phyloP scores from a whole-genome alignment of 2,888 invertebrate genomes.

The Scaptomyza reducta region DNA sequence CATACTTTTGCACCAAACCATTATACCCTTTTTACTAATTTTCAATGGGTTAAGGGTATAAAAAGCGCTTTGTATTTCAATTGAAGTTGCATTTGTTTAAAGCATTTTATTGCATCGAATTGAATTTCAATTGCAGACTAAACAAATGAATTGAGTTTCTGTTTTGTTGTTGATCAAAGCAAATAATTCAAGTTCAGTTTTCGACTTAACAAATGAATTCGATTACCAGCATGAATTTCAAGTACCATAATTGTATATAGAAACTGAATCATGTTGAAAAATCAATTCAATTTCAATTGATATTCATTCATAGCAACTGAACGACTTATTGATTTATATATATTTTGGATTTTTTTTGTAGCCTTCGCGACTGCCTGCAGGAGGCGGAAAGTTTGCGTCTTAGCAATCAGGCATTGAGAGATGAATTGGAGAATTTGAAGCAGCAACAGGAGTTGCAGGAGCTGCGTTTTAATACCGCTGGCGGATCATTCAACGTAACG shows the following conservation, averaged over 20 bases:
- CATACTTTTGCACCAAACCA: too few species aligned
- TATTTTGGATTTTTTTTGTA: slow-evolving; percentile 28
- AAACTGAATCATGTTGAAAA: background rate
- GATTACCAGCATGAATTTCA: background rate
- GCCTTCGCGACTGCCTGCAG: slow-evolving; percentile 81
- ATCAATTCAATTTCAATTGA: background rate
- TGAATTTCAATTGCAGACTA: background rate
- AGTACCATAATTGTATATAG: too few species aligned
- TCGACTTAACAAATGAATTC: slow-evolving; percentile 5
- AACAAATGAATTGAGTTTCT: background rate
- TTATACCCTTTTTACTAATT: too few species aligned
- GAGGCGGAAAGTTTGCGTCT: slow-evolving; percentile 79
- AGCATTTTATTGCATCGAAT: background rate
- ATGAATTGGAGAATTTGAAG: slow-evolving; percentile 74
- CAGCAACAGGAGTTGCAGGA: slow-evolving; percentile 68
- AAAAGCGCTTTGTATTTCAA: background rate
- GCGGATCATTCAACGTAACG: slow-evolving; percentile 67
- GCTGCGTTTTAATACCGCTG: slow-evolving; percentile 56
- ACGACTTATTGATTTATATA: background rate
- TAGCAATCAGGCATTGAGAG: slow-evolving; percentile 79
- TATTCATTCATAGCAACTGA: background rate
- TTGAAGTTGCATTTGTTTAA: background rate
- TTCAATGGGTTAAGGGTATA: too few species aligned
- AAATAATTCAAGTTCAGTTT: background rate
- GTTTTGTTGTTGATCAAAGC: too few species aligned